Evolutionary conservation across 2,113 vertebrate genomes (phyloP).

Genomic region (Octodon degus): DNA sequence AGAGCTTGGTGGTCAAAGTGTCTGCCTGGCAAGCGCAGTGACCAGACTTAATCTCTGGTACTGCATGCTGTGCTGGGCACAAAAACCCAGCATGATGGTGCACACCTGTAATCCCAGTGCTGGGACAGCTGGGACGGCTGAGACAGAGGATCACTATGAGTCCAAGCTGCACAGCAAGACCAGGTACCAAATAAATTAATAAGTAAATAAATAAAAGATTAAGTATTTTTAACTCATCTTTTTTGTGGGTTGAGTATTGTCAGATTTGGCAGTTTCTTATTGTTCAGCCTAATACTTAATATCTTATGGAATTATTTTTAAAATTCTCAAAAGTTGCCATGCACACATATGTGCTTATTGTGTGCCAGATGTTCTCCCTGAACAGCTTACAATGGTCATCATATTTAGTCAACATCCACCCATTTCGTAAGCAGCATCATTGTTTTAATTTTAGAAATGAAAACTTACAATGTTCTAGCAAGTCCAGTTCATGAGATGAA

Average conservation of each 20-base stretch:
- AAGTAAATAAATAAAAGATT: no score
- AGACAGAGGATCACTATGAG: no score
- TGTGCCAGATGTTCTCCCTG: neutral
- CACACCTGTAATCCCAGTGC: no score
- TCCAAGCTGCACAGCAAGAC: no score
- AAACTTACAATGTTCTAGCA: neutral
- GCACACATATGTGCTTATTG: neutral
- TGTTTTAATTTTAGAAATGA: neutral
- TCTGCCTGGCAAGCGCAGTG: no score
- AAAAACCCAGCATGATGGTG: no score
- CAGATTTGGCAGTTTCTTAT: neutral
- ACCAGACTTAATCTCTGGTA: no score
- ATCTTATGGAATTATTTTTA: neutral
- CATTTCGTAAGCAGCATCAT: neutral
- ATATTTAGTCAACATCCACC: neutral
- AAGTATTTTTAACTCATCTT: neutral
- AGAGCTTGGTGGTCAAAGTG: no score
- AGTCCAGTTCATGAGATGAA: neutral
- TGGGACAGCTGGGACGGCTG: no score
- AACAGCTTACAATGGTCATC: neutral
- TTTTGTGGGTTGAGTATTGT: neutral
- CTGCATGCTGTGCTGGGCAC: no score
- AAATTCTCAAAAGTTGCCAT: neutral
- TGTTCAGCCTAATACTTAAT: neutral
- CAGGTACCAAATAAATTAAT: no score